Base-by-base conservation (phyloP, 1,140 invertebrate species). In the Myzus persicae region DNA sequence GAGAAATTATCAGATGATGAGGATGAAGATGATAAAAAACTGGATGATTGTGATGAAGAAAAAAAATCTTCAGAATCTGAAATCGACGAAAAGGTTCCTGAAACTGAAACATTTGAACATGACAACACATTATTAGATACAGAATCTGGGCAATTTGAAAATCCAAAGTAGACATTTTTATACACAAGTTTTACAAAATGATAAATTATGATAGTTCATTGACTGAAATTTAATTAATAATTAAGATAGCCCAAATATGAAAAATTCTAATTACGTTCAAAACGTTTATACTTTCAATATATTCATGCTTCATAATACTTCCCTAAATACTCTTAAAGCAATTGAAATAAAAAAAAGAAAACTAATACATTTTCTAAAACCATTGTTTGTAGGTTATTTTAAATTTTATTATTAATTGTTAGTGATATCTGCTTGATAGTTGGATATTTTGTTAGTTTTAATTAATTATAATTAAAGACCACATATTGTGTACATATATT, bases 1-100 rank as follows among this genome's bases (percentile, higher is more conserved):
- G 97, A 97, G 95, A 97, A 97, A 95, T 93, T 94, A 92, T 94
- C 94, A 40, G 97, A 97, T 94, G 96, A 96, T 31, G 97, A 97
- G 94, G 96, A 96, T n/a, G 95, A 96, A 51, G 95, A 95, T 6
- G 96, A 96, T 87, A 94, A 95, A 94, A 94, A 94, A 95, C 20
- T 81, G 82, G 91, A 94, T 40, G 67, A 84, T 85, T 94, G 94
- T 94, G 93, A 94, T 93, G 94, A 94, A 94, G 46, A 94, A 94
- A 90, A 93, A 92, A 67, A 84, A 24, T 93, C 89, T n/a, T 93
- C 88, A 46, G 93, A 91, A 93, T 94, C 93, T 38, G 94, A 94
- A 76, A 93, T 93, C 91, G 94, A 95, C 40, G 88, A 82, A 24
- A 91, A 94, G 87, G 93, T 84, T 93, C 36, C 76, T 51, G 91